Evolutionary conservation across 1,140 invertebrate species (phyloP).

Genomic region (Kradibia gibbosae): DNA sequence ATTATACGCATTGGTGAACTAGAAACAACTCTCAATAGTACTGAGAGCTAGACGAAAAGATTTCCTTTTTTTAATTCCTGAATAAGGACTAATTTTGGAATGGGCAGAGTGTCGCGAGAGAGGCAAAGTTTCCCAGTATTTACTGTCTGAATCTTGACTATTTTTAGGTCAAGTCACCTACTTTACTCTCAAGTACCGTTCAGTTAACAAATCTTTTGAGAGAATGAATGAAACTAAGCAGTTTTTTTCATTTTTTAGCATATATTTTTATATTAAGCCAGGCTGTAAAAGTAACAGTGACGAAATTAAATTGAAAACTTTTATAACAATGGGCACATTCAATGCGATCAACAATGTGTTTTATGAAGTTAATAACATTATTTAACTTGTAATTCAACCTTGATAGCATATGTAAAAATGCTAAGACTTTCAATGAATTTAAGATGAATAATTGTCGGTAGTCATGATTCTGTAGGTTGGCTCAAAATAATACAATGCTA

Average conservation of each 20-base stretch:
- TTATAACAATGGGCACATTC: too few relatives aligned
- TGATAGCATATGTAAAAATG: too few relatives aligned
- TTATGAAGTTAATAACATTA: too few relatives aligned
- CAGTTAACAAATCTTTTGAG: slow-evolving; percentile 35
- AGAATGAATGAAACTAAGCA: slow-evolving; percentile 27
- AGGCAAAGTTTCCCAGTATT: slow-evolving; percentile 29
- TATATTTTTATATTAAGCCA: background rate
- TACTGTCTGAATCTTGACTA: slow-evolving; percentile 36
- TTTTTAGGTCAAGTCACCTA: slow-evolving; percentile 49
- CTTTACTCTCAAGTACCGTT: slow-evolving; percentile 43
- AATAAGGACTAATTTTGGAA: slow-evolving; percentile 48
- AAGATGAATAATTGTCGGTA: too few relatives aligned
- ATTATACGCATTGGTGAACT: background rate
- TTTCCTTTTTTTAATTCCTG: slow-evolving; percentile 23
- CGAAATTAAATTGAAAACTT: too few relatives aligned
- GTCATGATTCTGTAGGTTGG: too few relatives aligned
- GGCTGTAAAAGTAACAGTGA: too few relatives aligned
- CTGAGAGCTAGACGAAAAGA: background rate
- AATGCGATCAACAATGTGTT: too few relatives aligned
- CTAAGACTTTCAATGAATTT: too few relatives aligned
- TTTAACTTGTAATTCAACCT: too few relatives aligned
- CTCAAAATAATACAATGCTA: too few relatives aligned
- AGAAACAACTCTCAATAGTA: background rate
- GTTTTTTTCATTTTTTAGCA: background rate
- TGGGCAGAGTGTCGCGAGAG: slow-evolving; percentile 14